These are phyloP conservation scores for Redunca redunca DNA, from an alignment of 2,113 vertebrate genomes.

Conservation along the genomic window DNA sequence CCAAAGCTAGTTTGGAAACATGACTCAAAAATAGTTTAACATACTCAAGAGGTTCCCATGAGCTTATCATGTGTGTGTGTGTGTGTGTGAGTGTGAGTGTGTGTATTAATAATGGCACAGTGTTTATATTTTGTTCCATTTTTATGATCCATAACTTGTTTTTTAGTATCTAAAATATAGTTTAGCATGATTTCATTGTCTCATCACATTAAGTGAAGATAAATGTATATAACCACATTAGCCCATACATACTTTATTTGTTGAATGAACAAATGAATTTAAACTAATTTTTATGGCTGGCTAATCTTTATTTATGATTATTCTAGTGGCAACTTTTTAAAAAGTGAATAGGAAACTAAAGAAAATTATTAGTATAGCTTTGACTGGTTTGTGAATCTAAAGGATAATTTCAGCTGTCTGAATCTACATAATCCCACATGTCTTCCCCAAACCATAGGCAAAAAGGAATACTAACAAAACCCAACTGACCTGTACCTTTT, in stretches of 20 bases:
- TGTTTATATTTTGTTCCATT: slow-evolving; percentile 53
- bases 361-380: not conserved
- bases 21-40: not conserved
- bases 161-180: slow-evolving; percentile 19
- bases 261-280: slow-evolving; percentile 3
- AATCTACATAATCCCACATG: not conserved
- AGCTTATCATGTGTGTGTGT: not conserved
- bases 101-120: not conserved
- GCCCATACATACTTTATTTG: slow-evolving; percentile 21
- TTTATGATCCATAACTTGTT: slow-evolving; percentile 22
- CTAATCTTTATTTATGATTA: not conserved
- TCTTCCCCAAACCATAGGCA: not conserved
- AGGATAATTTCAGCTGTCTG: not conserved
- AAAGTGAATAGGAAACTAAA: not conserved
- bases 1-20: slow-evolving; percentile 4
- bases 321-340: not conserved
- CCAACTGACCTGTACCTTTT: not conserved
- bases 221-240: slow-evolving; percentile 13
- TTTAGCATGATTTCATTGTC: slow-evolving; percentile 54
- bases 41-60: not conserved
- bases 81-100: not conserved
- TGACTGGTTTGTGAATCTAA: not conserved
- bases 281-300: slow-evolving; percentile 24
- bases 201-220: slow-evolving; percentile 47
- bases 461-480: not conserved